Evolutionary conservation across 2,888 invertebrate species (phyloP).

Genomic region (Xylophagus ater): DNA sequence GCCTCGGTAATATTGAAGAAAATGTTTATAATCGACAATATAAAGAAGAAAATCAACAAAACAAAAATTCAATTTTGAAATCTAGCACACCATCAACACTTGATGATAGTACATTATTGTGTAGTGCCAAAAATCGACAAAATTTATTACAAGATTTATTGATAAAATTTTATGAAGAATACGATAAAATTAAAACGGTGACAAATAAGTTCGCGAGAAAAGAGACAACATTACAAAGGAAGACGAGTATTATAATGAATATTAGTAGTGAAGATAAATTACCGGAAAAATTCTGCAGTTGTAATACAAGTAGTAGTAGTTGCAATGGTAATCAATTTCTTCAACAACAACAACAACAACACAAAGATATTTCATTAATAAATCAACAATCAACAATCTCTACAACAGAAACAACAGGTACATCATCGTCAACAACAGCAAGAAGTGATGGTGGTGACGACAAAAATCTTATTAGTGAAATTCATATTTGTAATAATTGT

Average conservation of each 20-base stretch:
- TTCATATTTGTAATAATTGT: neutral
- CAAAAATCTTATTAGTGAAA: constrained; percentile 17
- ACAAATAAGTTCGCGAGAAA: constrained; percentile 13
- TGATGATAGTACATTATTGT: too few relatives aligned
- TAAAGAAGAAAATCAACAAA: too few relatives aligned
- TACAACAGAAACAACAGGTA: neutral
- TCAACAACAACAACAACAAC: too few relatives aligned
- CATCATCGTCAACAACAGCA: neutral
- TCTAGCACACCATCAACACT: too few relatives aligned
- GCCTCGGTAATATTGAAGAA: neutral
- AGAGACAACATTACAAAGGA: constrained; percentile 14
- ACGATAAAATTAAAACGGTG: constrained; percentile 24
- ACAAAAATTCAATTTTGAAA: too few relatives aligned
- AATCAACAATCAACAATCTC: neutral
- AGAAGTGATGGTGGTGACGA: constrained; percentile 2
- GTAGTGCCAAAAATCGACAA: constrained; percentile 16
- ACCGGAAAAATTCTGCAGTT: constrained; percentile 1
- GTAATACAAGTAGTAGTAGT: constrained; percentile 1
- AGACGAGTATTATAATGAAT: constrained; percentile 14
- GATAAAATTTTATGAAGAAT: constrained; percentile 38
- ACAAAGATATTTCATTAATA: too few relatives aligned
- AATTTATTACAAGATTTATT: constrained; percentile 33
- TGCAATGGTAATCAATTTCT: neutral
- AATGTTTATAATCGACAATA: neutral
- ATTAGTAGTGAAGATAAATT: constrained; percentile 7